phyloP scores from a whole-genome alignment of 1,140 invertebrate genomes.

The Hestina assimilis region DNA sequence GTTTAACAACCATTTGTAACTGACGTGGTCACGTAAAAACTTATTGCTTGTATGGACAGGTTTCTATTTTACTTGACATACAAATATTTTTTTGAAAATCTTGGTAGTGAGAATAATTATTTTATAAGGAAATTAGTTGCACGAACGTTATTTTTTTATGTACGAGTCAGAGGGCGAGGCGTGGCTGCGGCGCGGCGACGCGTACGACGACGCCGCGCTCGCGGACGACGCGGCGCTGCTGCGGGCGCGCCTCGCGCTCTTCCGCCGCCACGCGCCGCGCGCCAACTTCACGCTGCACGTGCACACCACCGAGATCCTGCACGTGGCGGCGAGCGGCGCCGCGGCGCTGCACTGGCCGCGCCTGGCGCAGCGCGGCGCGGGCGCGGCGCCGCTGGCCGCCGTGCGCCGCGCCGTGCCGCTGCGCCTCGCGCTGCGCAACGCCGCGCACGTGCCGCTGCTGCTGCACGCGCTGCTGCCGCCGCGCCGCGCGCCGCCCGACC shows the following conservation, averaged over 20 bases:
- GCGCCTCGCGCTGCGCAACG: slow-evolving; percentile 30
- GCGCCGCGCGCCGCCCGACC: neutral
- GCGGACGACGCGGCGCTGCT: slow-evolving; percentile 28
- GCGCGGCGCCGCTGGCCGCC: slow-evolving; percentile 23
- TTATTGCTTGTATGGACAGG: too few relatives aligned
- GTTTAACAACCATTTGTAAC: too few relatives aligned
- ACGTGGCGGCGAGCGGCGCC: slow-evolving; percentile 20
- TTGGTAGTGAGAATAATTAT: too few relatives aligned
- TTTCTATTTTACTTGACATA: too few relatives aligned
- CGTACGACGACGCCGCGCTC: slow-evolving; percentile 18
- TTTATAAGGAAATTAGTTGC: too few relatives aligned
- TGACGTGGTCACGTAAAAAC: too few relatives aligned
- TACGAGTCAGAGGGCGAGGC: slow-evolving; percentile 33
- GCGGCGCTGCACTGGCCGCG: slow-evolving; percentile 29
- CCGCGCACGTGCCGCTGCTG: slow-evolving; percentile 27
- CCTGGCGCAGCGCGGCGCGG: slow-evolving; percentile 19
- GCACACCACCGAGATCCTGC: slow-evolving; percentile 39
- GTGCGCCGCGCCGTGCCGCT: slow-evolving; percentile 29
- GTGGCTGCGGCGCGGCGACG: slow-evolving; percentile 25
- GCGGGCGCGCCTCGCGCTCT: slow-evolving; percentile 24
- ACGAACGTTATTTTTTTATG: neutral
- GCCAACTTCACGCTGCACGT: slow-evolving; percentile 33
- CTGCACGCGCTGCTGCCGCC: slow-evolving; percentile 21
- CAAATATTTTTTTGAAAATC: too few relatives aligned
- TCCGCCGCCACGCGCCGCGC: slow-evolving; percentile 19